Evolutionary conservation across 2,797 vertebrate species (phyloP), one percentile per base, ranked within the genome.

Genomic region (Bothrops alternatus): DNA sequence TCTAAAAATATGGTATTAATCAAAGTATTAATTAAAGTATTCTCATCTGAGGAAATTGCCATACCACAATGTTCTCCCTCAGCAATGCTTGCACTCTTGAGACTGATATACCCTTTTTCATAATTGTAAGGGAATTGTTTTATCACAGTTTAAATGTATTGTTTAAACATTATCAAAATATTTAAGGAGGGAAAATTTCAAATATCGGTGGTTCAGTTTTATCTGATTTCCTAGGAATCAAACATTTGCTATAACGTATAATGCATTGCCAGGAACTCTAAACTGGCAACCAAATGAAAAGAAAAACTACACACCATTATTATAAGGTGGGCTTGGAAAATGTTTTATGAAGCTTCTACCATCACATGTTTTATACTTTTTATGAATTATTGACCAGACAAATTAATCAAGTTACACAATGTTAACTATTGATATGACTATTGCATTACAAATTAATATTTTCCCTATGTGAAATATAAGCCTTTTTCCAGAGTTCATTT

Each of bases 1-100:
- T 92, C 90, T 82, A 93, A 91, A 94, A n/a, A 53, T 65, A 88
- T 53, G 0, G 7, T 50, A 95, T 37, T 88, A 93, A 94, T 92
- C 60, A 93, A 57, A 58, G 86, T 4, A 82, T 57, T 86, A 56
- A 89, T 57, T 61, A 94, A 60, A 78, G 63, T 47, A 47, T 87
- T 90, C n/a, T 2, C 82, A 61, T 42, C 69, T 50, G 10, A 7
- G 86, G 7, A 87, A 95, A 93, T 82, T 82, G 20, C 32, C 25
- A 16, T 56, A 32, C 13, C 8, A 37, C 32, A 28, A 32, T 53
- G 32, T 53, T 8, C 56, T 73, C 10, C 88, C 73, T 78, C 65
- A 93, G 11, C 25, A 87, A 37, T 32, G 32, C 0, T 0, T 0
- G 47, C 16, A 91, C 37, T 20, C 58, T 42, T 78, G 60, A 85